Conservation (phyloP, 2,113 vertebrate species). For the Choloepus hoffmanni region DNA sequence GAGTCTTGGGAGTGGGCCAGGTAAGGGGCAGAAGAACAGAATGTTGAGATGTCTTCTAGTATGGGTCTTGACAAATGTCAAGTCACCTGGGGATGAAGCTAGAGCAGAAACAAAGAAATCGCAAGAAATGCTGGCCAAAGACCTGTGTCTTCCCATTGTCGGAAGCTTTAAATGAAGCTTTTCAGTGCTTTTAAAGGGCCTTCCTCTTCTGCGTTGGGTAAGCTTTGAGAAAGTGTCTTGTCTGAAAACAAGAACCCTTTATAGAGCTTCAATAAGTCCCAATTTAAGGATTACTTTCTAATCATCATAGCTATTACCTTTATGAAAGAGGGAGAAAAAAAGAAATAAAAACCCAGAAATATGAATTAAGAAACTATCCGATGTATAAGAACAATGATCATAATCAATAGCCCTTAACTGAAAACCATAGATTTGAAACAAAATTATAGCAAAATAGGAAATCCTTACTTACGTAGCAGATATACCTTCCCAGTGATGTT, state of each 20-base stretch:
- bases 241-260: not conserved
- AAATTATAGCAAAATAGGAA: slow-evolving; percentile 9
- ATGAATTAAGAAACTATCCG: not conserved
- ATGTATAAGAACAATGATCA: not conserved
- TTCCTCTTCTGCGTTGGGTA: not conserved
- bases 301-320: not conserved
- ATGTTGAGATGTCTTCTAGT: not conserved
- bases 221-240: not conserved
- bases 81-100: not conserved
- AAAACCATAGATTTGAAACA: slow-evolving; percentile 32
- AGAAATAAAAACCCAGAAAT: not conserved
- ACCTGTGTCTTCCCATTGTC: not conserved
- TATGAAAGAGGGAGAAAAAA: not conserved
- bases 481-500: not conserved
- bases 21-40: not conserved
- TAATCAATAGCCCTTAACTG: not conserved
- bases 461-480: not conserved
- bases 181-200: not conserved
- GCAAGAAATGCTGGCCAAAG: not conserved
- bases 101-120: not conserved
- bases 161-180: not conserved
- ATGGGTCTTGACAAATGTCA: not conserved
- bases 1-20: not conserved
- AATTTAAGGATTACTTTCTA: not conserved
- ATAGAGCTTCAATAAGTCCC: slow-evolving; percentile 3